Evolutionary conservation across 2,113 vertebrate genomes (phyloP), one percentile per base, ranked within the genome.

Genomic region (Origma solitaria): DNA sequence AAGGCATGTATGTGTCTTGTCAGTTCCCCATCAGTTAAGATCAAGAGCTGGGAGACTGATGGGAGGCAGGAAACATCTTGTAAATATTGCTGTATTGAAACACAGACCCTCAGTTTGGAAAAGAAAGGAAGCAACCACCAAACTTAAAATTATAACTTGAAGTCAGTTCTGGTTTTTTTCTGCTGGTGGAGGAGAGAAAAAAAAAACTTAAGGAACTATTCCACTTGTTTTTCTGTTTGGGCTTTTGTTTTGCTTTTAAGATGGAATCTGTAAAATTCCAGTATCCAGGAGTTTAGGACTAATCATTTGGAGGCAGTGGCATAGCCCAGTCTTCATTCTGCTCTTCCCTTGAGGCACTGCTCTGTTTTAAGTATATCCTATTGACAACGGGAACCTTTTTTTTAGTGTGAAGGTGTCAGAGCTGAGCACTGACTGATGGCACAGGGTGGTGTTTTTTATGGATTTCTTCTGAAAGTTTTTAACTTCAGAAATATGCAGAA

Each of bases 291-390:
- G 25, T 72, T 89, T 10, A 21, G 11, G 23, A 13, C 28, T 75
- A 0, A 31, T 12, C 9, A 9, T 33, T 21, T 85, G 30, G 49
- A 79, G 37, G 14, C 2, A 2, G 38, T 8, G 1, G 16, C 2
- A 1, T 49, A 64, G 53, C 47, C 20, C 45, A 22, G 0, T 61
- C 66, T 82, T 69, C 0, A 0, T 38, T 77, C 27, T 7, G 2
- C 7, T 70, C 21, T 61, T 61, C 37, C 42, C 4, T 20, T 20
- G 37, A 64, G 50, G 14, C 42, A 5, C 24, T 61, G 13, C 21
- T 37, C 4, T 56, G 49, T 53, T 91, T 56, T 54, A 45, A 38
- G 13, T 45, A 38, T 78, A 60, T 82, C 13, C 31, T 78, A 8
- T 27, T 58, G 73, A 40, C 15, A 58, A 18, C 7, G 16, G 81